These are phyloP conservation scores for Macroteleia sp. DNA, from an alignment of 2,888 invertebrate species.

Conservation along the genomic window DNA sequence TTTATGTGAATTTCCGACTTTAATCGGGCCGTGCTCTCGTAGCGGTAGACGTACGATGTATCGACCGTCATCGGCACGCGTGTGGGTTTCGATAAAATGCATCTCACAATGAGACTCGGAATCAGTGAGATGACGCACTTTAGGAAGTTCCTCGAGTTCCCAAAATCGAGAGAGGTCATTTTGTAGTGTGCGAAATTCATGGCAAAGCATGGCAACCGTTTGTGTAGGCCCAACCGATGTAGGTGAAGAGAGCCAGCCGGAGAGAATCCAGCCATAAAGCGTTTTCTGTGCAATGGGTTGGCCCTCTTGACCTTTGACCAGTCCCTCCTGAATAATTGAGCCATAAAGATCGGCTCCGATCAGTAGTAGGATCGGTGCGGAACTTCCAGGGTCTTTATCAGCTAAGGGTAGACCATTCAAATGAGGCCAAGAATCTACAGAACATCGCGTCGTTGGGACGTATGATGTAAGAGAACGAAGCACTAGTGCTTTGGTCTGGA, in stretches of 20 bases:
- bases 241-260: not conserved
- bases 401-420: conserved; percentile 3
- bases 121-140: too few relatives aligned
- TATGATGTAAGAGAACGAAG: conserved; percentile 2
- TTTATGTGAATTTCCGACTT: not conserved
- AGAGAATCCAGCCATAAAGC: not conserved
- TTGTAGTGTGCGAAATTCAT: not conserved
- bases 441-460: not conserved
- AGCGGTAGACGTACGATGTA: conserved; percentile 4
- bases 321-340: not conserved
- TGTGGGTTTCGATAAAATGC: not conserved
- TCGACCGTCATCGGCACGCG: not conserved
- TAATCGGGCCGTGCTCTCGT: too few relatives aligned
- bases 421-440: not conserved
- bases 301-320: conserved; percentile 4
- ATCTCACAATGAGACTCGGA: too few relatives aligned
- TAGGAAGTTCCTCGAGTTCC: not conserved
- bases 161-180: not conserved
- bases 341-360: conserved; percentile 29
- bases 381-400: not conserved
- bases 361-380: conserved; percentile 1
- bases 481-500: not conserved
- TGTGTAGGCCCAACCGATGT: not conserved
- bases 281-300: conserved; percentile 13
- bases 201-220: not conserved